Evolutionary conservation across 2,888 invertebrate genomes (phyloP).

Genomic region (Megamerina dolium): DNA sequence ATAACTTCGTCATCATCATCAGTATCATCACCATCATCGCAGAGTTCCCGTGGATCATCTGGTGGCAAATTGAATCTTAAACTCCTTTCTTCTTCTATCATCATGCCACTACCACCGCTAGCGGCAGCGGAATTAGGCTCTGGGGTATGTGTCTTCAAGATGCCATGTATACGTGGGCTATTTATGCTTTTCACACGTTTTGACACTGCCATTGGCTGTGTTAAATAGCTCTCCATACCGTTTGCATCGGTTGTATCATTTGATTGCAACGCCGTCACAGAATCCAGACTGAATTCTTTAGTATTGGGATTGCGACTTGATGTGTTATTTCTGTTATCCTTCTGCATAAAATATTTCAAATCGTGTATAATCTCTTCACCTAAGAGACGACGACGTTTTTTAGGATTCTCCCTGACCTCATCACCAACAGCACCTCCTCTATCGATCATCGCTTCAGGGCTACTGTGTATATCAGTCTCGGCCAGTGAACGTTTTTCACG

Average conservation of each 20-base stretch:
- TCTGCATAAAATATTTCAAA: conserved; percentile 20
- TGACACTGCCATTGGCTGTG: conserved; percentile 13
- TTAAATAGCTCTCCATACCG: conserved; percentile 13
- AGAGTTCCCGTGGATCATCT: background rate
- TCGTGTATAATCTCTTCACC: conserved; percentile 21
- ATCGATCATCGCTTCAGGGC: conserved; percentile 4
- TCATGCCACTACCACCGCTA: conserved; percentile 10
- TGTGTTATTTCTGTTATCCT: conserved; percentile 13
- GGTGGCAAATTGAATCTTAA: background rate
- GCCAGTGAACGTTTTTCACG: conserved; percentile 31
- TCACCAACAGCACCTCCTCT: conserved; percentile 7
- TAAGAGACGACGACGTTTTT: conserved; percentile 22
- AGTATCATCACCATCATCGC: background rate
- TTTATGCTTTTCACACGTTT: conserved; percentile 1
- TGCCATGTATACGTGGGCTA: conserved; percentile 21
- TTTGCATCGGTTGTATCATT: background rate
- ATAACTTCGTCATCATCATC: conserved; percentile 4
- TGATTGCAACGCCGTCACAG: background rate
- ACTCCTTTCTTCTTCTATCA: background rate
- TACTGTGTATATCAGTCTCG: conserved; percentile 15
- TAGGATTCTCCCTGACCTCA: conserved; percentile 16
- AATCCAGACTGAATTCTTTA: too few species aligned
- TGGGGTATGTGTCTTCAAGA: conserved; percentile 22
- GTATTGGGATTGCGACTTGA: background rate
- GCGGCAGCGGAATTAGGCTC: conserved; percentile 17